Percentiles rank a stretch among this genome's conserved stretches.
Conservation (phyloP, 2,113 vertebrate species). For the pig (Sus scrofa) region T2T-Sscrofa CM000826.6:147505001-147505500, state of each 20-base stretch:
- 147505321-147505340: slow-evolving; percentile 57
- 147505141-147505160: slow-evolving; percentile 2
- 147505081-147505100: slow-evolving; percentile 12
- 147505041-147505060: background rate
- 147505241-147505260: slow-evolving; percentile 98
- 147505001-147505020: too few species aligned
- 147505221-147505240: slow-evolving; percentile 99
- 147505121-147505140: background rate
- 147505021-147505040: background rate
- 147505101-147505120: slow-evolving; percentile 8
- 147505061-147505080: slow-evolving; percentile 25
- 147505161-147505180: slow-evolving; percentile 93
- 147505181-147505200: slow-evolving; percentile 99
- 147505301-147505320: slow-evolving; percentile 40
- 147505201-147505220: slow-evolving; percentile 99
- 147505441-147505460: background rate
- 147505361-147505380: background rate
- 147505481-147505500: background rate
- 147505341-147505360: slow-evolving; percentile 14
- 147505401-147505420: background rate
- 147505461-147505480: slow-evolving; percentile 16
- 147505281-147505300: slow-evolving; percentile 62
- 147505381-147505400: background rate
- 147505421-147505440: background rate
- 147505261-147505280: background rate